These are phyloP conservation scores for Atractosteus spatula DNA, from an alignment of 2,113 vertebrate species.

Conservation along the genomic window DNA sequence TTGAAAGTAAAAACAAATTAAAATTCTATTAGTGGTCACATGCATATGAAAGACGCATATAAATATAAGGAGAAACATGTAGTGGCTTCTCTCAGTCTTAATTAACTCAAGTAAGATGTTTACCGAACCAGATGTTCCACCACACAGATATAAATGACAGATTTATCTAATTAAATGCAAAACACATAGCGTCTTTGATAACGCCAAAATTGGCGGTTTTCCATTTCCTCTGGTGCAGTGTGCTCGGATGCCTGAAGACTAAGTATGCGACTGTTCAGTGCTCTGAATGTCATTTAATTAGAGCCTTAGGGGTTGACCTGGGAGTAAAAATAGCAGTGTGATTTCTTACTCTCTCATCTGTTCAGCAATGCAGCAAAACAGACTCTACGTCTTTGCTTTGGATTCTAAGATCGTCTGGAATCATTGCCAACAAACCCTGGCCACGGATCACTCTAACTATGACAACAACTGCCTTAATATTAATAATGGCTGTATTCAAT, in stretches of 20 bases:
- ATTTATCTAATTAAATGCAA: too few relatives aligned
- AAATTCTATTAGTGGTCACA: too few relatives aligned
- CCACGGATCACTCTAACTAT: constrained; percentile 87
- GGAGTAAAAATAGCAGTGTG: constrained; percentile 5
- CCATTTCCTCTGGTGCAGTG: background rate
- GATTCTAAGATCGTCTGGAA: constrained; percentile 87
- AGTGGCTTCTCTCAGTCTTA: background rate
- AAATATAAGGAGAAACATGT: background rate
- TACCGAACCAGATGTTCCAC: too few relatives aligned
- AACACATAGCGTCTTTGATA: too few relatives aligned
- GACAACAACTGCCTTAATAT: constrained; percentile 83
- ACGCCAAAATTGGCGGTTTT: too few relatives aligned
- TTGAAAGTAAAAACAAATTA: too few relatives aligned
- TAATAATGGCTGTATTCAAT: constrained; percentile 94
- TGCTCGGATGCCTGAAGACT: background rate
- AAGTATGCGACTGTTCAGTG: background rate
- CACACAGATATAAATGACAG: too few relatives aligned
- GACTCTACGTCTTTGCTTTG: constrained; percentile 79
- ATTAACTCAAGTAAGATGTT: too few relatives aligned
- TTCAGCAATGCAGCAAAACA: constrained; percentile 89
- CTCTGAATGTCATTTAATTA: constrained; percentile 4
- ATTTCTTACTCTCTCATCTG: constrained; percentile 24
- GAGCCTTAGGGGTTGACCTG: background rate
- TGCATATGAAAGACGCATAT: too few relatives aligned
- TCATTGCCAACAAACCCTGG: constrained; percentile 91